Evolutionary conservation across 2,888 invertebrate species (phyloP), one percentile per base, ranked within the genome.

Genomic region (Eumacrocentrus americanus): DNA sequence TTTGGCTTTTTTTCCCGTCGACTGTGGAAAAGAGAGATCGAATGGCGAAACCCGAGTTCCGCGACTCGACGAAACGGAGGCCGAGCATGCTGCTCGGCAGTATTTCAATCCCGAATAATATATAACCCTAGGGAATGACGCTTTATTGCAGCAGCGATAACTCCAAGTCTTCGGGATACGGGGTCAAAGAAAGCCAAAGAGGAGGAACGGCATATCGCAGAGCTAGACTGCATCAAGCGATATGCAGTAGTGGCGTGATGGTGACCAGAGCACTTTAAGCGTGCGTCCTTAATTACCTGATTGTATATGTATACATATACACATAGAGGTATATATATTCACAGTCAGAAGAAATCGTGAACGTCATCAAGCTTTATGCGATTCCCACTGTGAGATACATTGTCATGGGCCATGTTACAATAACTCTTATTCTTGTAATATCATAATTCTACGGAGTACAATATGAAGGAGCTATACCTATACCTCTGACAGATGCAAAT

Each of bases 111-210:
- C 59, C 48, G 60, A 44, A 61, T 55, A 66, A 64, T 63, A 67
- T 66, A 66, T 67, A 48, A 62, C 64, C 48, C 58, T 51, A 62
- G 54, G 52, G 64, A 62, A 64, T 66, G 66, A 63, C 66, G 66
- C 40, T 67, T 67, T 63, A 67, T 63, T 64, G 67, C 63, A 40
- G 60, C 48, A 64, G 61, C 67, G 62, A 66, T 66, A 66, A 67
- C 63, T 67, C 64, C 55, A 48, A 51, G 61, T 61, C 61, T 59
- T 40, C 54, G 61, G 50, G 65, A 54, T 54, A 54, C 34, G 25
- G 54, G 42, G 29, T 25, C 42, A 54, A 46, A 44, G 42, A 54
- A 54, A 54, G 44, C 29, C 18, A 54, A 54, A 18, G 18, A 44
- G 18, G 34, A 29, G 34, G 16, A 54, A 54, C 4, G 38, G 3